These are phyloP conservation scores for Poecilia latipinna DNA, from an alignment of 2,113 vertebrate species.

Conservation along the genomic window DNA sequence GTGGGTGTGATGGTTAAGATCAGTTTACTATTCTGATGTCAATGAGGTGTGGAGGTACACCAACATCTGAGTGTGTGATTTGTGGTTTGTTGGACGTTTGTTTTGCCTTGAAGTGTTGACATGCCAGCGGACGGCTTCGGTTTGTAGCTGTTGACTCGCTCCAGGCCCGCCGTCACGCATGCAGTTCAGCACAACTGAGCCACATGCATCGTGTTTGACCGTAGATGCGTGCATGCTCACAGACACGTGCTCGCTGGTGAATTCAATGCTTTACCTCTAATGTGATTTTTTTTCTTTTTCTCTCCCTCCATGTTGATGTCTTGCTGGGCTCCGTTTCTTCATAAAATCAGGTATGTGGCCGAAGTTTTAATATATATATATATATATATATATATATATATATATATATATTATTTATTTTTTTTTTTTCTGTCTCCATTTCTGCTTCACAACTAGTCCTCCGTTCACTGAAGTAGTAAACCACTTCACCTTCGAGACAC, in stretches of 20 bases:
- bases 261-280: constrained; percentile 30
- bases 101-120: constrained; percentile 44
- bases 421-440: not conserved
- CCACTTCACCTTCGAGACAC: constrained; percentile 9
- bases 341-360: constrained; percentile 64
- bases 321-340: constrained; percentile 20
- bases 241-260: constrained; percentile 2
- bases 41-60: not conserved
- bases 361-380: not conserved
- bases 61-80: constrained; percentile 15
- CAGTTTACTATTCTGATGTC: constrained; percentile 23
- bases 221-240: constrained; percentile 33
- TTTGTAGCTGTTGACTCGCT: constrained; percentile 13
- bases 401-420: not conserved
- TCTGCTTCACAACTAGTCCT: not conserved
- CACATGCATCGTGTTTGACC: constrained; percentile 12
- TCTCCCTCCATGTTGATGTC: constrained; percentile 32
- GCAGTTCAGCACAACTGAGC: constrained; percentile 3
- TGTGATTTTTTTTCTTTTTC: constrained; percentile 6
- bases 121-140: constrained; percentile 36
- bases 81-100: constrained; percentile 46
- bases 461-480: constrained; percentile 37
- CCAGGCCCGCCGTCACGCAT: not conserved
- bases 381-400: no score
- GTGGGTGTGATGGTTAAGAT: constrained; percentile 20